Conservation (phyloP, 2,797 vertebrate species). For the Sus cebifrons region DNA sequence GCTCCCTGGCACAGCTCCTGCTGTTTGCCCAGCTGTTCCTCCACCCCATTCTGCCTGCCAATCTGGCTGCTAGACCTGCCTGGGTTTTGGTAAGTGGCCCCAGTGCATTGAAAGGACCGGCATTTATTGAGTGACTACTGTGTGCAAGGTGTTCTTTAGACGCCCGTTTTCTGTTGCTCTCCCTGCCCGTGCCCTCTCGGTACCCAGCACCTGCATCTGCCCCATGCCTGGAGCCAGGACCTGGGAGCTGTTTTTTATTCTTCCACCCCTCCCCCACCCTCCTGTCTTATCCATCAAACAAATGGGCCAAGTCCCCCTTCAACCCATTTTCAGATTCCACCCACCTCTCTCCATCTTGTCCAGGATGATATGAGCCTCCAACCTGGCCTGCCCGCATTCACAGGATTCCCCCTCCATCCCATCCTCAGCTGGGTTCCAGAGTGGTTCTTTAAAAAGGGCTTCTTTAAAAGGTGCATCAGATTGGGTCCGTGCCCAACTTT, state of each 20-base stretch:
- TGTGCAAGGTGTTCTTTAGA: background rate
- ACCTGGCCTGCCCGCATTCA: background rate
- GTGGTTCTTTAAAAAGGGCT: background rate
- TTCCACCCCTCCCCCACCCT: background rate
- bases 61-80: background rate
- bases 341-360: background rate
- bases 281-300: background rate
- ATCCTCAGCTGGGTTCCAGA: background rate
- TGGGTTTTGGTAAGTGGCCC: background rate
- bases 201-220: background rate
- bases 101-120: background rate
- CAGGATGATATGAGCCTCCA: background rate
- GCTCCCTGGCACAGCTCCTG: background rate
- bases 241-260: background rate
- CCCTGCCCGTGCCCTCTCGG: background rate
- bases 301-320: background rate
- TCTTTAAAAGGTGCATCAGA: background rate
- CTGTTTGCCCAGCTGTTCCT: background rate
- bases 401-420: accelerated
- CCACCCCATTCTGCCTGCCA: background rate
- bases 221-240: background rate
- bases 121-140: background rate
- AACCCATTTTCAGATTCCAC: background rate
- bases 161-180: background rate
- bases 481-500: accelerated